phyloP scores from a whole-genome alignment of 2,888 invertebrate species.

The Sinotaia quadrata region DNA sequence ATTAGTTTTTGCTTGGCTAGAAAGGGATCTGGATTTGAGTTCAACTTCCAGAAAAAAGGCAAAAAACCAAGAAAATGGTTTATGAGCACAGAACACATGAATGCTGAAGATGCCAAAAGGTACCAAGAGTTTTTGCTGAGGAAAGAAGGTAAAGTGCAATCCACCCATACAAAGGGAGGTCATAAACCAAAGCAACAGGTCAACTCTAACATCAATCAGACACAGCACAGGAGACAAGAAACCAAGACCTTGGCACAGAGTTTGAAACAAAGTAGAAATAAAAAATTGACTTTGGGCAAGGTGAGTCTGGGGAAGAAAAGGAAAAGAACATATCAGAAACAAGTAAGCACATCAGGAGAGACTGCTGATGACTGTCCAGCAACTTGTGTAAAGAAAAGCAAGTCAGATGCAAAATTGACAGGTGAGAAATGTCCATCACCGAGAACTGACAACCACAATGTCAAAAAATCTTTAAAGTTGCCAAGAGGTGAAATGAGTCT shows the following conservation, averaged over 20 bases:
- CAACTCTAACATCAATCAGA: too few species aligned
- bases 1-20: slow-evolving; percentile 54
- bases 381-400: not conserved
- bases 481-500: too few species aligned
- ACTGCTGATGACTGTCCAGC: not conserved
- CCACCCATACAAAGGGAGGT: too few species aligned
- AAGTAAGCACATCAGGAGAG: not conserved
- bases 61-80: slow-evolving; percentile 59
- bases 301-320: not conserved
- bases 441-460: too few species aligned
- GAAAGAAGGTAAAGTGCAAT: slow-evolving; percentile 31
- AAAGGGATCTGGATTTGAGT: slow-evolving; percentile 46
- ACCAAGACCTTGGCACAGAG: not conserved
- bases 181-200: too few species aligned
- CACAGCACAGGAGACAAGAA: not conserved
- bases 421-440: too few species aligned
- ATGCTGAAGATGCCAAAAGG: slow-evolving; percentile 42
- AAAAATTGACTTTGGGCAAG: not conserved
- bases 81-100: slow-evolving; percentile 53
- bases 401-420: not conserved
- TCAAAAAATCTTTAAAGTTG: too few species aligned
- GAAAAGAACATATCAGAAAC: not conserved
- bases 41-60: slow-evolving; percentile 57
- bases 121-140: slow-evolving; percentile 45
- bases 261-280: not conserved